Percentiles rank a stretch among this genome's conserved stretches.
phyloP scores from a whole-genome alignment of 2,113 vertebrate genomes.

The Peromyscus polionotus region DNA sequence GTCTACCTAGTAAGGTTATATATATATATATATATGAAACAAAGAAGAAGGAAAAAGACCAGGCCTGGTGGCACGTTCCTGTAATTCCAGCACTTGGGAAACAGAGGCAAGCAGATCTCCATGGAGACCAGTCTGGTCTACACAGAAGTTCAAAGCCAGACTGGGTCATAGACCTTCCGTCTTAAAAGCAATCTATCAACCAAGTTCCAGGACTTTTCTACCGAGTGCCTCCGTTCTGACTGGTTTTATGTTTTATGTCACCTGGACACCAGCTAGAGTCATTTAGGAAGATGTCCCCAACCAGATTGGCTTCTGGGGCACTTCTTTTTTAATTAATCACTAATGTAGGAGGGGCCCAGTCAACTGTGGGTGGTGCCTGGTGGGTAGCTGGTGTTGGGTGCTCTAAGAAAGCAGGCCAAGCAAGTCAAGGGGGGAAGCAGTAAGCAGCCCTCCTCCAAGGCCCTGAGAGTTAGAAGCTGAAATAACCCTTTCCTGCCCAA shows the following conservation, averaged over 20 bases:
- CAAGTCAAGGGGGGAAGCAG: neutral
- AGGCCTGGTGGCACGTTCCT: neutral
- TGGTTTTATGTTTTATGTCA: neutral
- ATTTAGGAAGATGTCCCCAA: neutral
- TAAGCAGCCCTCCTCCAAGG: neutral
- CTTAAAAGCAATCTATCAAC: neutral
- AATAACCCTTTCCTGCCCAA: neutral
- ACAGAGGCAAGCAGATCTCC: neutral
- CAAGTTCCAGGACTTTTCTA: constrained; percentile 7
- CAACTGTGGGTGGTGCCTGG: neutral
- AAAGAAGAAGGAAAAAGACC: no score
- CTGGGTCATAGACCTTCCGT: neutral
- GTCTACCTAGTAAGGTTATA: neutral
- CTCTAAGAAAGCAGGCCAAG: neutral
- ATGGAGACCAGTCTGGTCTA: neutral
- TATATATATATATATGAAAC: no score
- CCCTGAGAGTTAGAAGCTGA: neutral
- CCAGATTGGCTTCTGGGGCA: neutral
- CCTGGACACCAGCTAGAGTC: neutral
- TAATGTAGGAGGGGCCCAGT: neutral
- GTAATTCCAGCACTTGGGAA: neutral
- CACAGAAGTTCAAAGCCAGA: neutral
- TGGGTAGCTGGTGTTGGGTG: neutral
- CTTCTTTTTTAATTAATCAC: neutral
- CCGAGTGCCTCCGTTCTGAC: neutral